Percentiles rank a stretch among this genome's conserved stretches.
These are phyloP conservation scores for Xenentodon cancila DNA, from an alignment of 2,797 vertebrate species.

Conservation along the genomic window DNA sequence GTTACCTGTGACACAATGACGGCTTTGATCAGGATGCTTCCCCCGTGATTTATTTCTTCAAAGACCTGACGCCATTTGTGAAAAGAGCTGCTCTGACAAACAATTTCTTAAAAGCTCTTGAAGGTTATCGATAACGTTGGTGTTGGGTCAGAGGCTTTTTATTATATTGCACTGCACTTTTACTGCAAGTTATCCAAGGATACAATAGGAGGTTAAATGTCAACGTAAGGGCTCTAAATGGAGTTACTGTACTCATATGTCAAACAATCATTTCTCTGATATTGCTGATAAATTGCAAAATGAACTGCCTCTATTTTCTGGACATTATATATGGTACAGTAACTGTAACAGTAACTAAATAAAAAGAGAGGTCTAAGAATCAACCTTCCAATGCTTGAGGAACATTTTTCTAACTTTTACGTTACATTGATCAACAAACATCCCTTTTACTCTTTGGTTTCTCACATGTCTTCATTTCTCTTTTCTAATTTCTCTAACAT, in stretches of 20 bases:
- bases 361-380: too few species aligned
- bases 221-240: not conserved
- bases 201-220: not conserved
- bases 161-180: not conserved
- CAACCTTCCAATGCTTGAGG: too few species aligned
- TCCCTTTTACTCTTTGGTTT: too few species aligned
- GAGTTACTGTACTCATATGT: not conserved
- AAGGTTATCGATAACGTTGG: not conserved
- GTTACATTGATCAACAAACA: too few species aligned
- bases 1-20: constrained; percentile 85
- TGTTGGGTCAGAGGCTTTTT: constrained; percentile 13
- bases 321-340: too few species aligned
- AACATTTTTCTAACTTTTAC: too few species aligned
- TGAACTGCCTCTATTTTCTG: too few species aligned
- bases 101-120: not conserved
- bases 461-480: not conserved
- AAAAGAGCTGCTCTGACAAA: not conserved
- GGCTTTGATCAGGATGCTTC: constrained; percentile 4
- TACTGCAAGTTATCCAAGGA: not conserved
- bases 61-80: not conserved
- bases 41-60: not conserved
- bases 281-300: too few species aligned
- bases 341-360: too few species aligned
- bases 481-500: not conserved
- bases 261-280: too few species aligned